Evolutionary conservation across 2,113 vertebrate genomes (phyloP).

Genomic region (Physeter macrocephalus): DNA sequence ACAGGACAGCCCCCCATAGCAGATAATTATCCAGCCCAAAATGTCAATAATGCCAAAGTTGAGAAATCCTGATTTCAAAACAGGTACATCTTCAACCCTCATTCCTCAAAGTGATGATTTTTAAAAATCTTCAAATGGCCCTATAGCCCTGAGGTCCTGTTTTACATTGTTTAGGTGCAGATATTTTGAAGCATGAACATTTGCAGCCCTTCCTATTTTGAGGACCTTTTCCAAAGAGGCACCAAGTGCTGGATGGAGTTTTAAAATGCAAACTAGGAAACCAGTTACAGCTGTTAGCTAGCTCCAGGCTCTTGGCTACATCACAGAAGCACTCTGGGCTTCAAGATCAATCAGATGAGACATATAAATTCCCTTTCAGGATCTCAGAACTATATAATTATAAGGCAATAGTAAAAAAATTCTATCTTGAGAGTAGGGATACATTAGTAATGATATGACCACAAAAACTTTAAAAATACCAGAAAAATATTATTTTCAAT

Average conservation of each 20-base stretch:
- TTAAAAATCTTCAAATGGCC: background rate
- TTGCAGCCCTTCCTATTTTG: background rate
- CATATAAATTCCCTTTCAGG: background rate
- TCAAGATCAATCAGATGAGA: background rate
- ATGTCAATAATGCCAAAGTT: background rate
- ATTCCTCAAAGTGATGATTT: background rate
- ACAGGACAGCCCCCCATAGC: background rate
- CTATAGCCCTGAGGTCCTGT: background rate
- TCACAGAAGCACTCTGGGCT: background rate
- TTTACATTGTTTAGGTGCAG: background rate
- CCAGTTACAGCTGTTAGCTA: background rate
- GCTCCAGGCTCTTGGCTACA: background rate
- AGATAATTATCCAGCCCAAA: background rate
- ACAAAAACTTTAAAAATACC: background rate
- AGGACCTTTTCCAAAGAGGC: background rate
- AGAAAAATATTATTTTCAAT: background rate
- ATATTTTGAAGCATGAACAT: background rate
- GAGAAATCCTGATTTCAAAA: background rate
- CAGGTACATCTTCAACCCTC: background rate
- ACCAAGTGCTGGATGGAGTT: background rate
- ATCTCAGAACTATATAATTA: background rate
- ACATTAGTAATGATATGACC: background rate
- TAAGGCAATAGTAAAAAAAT: background rate
- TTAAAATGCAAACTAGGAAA: background rate
- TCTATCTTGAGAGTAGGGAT: background rate